These are phyloP conservation scores for Megalurothrips usitatus DNA, from an alignment of 2,888 invertebrate genomes.

Conservation along the genomic window DNA sequence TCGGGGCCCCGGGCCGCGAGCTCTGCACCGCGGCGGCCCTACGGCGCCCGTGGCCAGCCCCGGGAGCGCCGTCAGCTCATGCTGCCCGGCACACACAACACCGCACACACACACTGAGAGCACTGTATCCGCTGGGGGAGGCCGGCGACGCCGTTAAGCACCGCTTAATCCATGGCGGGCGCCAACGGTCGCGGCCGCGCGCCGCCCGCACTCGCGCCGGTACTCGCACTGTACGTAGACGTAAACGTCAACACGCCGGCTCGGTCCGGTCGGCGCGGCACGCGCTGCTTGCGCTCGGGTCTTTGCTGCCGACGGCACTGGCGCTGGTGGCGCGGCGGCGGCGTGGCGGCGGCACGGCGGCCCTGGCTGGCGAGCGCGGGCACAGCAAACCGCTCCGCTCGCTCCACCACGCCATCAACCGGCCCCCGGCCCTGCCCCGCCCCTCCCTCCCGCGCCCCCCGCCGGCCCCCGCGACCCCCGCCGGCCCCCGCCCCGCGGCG, in stretches of 20 bases:
- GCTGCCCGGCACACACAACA: neutral
- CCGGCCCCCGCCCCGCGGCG: neutral
- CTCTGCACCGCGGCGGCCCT: too few species aligned
- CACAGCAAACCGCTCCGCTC: neutral
- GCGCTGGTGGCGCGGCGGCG: neutral
- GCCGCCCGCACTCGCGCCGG: neutral
- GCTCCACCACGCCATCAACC: neutral
- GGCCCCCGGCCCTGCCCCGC: neutral
- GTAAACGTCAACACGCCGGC: too few species aligned
- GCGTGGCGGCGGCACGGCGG: neutral
- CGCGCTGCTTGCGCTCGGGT: too few species aligned
- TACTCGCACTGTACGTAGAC: too few species aligned
- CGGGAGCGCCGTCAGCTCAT: neutral
- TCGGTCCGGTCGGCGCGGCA: too few species aligned
- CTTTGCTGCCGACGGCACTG: neutral
- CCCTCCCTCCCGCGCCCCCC: neutral
- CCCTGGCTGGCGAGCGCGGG: neutral
- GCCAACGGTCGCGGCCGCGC: neutral
- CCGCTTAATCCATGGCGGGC: too few species aligned
- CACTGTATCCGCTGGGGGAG: too few species aligned
- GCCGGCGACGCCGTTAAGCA: too few species aligned
- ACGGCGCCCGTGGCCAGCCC: too few species aligned
- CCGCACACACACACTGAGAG: too few species aligned
- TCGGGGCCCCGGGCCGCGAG: too few species aligned
- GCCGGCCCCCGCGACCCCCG: neutral